A percentile compares a stretch with the other conserved stretches of the same genome.
Conservation (phyloP, 2,888 invertebrate species). For the Pristionchus arcanus region DNA sequence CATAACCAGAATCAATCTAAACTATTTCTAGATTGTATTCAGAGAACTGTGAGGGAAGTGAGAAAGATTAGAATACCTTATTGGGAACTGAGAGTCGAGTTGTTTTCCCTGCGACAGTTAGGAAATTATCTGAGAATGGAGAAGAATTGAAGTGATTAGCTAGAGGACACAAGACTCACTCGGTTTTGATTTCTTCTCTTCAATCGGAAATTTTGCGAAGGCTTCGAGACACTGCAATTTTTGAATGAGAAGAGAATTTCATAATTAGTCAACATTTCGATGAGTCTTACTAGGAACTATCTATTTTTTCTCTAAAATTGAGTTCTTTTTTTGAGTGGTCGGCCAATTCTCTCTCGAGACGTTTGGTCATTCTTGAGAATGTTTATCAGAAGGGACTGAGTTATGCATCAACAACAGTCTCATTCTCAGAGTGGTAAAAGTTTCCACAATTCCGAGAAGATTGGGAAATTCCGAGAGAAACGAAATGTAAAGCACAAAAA, state of each 20-base stretch:
- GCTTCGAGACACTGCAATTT: conserved; percentile 33
- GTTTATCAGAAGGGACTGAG: not conserved
- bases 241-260: not conserved
- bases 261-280: not conserved
- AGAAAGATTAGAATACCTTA: not conserved
- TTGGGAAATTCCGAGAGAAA: too few species aligned
- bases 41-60: not conserved
- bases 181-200: conserved; percentile 23
- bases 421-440: not conserved
- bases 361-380: not conserved
- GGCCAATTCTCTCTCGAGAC: not conserved
- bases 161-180: not conserved
- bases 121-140: conserved; percentile 45
- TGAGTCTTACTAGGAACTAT: not conserved
- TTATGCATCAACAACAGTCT: not conserved
- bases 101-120: conserved; percentile 33
- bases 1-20: not conserved
- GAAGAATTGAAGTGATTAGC: not conserved
- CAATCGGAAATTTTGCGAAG: conserved; percentile 26
- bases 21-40: not conserved
- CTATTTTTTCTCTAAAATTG: not conserved
- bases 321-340: not conserved
- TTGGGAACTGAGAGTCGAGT: conserved; percentile 37
- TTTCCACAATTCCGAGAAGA: too few species aligned
- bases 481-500: too few species aligned